phyloP scores from a whole-genome alignment of 2,888 invertebrate genomes.

The Drosophila prostipennis region DNA sequence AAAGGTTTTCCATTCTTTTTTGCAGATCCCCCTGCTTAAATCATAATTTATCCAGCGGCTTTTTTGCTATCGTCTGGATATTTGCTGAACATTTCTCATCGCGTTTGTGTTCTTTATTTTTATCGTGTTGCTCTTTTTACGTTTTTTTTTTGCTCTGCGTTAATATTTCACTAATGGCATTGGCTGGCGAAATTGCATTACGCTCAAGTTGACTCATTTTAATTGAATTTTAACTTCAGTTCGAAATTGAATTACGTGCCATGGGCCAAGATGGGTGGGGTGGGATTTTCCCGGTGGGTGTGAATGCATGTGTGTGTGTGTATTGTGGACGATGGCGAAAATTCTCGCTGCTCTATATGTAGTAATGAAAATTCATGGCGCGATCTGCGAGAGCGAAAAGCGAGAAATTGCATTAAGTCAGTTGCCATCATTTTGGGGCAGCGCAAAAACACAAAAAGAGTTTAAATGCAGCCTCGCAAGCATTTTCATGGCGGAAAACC shows the following conservation, averaged over 20 bases:
- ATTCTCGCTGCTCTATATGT: conserved; percentile 10
- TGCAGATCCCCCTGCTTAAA: conserved; percentile 8
- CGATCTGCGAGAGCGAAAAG: conserved; percentile 41
- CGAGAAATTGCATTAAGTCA: conserved; percentile 74
- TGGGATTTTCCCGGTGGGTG: conserved; percentile 28
- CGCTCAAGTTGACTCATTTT: conserved; percentile 81
- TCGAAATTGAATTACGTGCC: conserved; percentile 80
- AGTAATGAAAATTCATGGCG: conserved; percentile 54
- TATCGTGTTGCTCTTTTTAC: conserved; percentile 29
- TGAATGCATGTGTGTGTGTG: conserved; percentile 24
- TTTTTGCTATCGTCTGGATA: conserved; percentile 12
- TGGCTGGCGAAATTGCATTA: conserved; percentile 78
- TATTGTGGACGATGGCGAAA: conserved; percentile 53
- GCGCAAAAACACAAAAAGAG: conserved; percentile 46
- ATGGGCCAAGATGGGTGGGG: conserved; percentile 37
- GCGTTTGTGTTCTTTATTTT: conserved; percentile 41
- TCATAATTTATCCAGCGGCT: conserved; percentile 40
- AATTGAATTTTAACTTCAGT: conserved; percentile 81
- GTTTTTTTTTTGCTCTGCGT: conserved; percentile 58
- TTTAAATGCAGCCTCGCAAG: conserved; percentile 46
- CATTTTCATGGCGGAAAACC: not conserved
- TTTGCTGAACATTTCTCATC: conserved; percentile 17
- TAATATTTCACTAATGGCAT: conserved; percentile 81
- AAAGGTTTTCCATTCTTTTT: not conserved
- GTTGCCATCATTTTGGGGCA: conserved; percentile 55